Evolutionary conservation across 2,113 vertebrate species (phyloP).

Genomic region (Tupaia tana): DNA sequence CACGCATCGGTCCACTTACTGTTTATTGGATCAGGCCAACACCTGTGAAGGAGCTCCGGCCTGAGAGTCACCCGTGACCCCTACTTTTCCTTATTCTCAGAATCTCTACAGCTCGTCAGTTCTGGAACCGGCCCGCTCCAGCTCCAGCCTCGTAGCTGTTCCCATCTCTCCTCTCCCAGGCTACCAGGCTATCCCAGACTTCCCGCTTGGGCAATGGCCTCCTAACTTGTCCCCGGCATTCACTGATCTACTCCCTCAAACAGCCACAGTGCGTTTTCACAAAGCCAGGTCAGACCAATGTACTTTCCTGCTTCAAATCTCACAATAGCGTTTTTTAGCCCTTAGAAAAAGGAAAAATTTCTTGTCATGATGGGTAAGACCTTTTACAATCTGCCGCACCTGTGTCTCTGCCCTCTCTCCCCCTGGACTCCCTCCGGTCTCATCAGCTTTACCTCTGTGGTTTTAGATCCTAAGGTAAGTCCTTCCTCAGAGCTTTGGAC

Average conservation of each 20-base stretch:
- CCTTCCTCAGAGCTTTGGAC: neutral
- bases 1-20: neutral
- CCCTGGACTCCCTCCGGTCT: neutral
- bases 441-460: neutral
- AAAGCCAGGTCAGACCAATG: neutral
- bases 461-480: neutral
- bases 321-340: neutral
- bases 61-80: neutral
- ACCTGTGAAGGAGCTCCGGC: neutral
- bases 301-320: neutral
- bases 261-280: neutral
- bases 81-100: neutral
- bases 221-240: neutral
- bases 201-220: neutral
- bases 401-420: neutral
- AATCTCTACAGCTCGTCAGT: fast-evolving
- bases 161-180: neutral
- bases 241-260: neutral
- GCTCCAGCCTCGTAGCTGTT: neutral
- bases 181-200: neutral
- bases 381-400: neutral
- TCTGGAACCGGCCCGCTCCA: neutral
- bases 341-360: neutral
- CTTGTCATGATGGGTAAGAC: neutral
- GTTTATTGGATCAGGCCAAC: neutral